Percentiles rank a stretch among this genome's conserved stretches.
phyloP scores from a whole-genome alignment of 2,797 vertebrate species.

The Enteromius trimaculatus region DNA sequence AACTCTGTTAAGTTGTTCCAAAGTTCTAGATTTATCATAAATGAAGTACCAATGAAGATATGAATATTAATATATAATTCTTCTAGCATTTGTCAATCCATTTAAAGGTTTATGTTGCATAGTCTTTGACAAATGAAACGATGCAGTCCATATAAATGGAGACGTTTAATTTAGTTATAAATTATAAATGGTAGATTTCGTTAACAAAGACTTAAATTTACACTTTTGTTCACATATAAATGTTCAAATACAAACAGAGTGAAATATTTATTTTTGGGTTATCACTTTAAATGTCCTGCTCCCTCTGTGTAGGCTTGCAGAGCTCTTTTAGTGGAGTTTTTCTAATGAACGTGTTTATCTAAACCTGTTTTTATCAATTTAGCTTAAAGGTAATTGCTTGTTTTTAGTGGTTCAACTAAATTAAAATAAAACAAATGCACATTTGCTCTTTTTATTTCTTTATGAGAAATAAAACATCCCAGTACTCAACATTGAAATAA shows the following conservation, averaged over 20 bases:
- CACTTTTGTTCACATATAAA: neutral
- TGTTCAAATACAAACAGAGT: neutral
- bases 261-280: too few species aligned
- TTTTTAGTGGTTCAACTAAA: constrained; percentile 8
- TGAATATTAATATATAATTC: neutral
- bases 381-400: constrained; percentile 19
- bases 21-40: neutral
- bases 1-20: neutral
- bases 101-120: neutral
- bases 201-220: neutral
- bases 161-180: neutral
- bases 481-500: neutral
- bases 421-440: constrained; percentile 55
- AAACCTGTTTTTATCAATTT: constrained; percentile 13
- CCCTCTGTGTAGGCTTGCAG: neutral
- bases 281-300: neutral
- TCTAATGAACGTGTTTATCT: constrained; percentile 5
- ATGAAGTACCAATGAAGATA: neutral
- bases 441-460: constrained; percentile 8
- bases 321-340: constrained; percentile 47
- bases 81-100: neutral
- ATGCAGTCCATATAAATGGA: neutral
- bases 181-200: neutral
- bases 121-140: neutral
- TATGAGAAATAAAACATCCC: neutral